Evolutionary conservation across 2,113 vertebrate species (phyloP).

Genomic region (Orcinus orca): DNA sequence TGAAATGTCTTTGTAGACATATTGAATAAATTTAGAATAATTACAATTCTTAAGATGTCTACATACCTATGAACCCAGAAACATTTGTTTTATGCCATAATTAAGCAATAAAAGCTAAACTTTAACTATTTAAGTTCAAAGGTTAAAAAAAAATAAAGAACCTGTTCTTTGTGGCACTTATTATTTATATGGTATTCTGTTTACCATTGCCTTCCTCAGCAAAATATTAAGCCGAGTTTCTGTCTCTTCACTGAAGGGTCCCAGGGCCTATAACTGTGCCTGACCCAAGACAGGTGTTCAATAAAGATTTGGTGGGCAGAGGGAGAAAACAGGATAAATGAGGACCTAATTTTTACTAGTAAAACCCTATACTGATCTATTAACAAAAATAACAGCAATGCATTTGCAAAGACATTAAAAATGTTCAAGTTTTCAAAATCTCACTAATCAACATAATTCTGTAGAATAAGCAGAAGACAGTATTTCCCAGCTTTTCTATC

Average conservation of each 20-base stretch:
- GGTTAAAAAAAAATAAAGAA: not conserved
- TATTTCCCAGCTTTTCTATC: not conserved
- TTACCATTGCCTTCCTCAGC: not conserved
- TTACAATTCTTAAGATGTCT: not conserved
- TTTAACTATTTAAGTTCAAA: constrained; percentile 68
- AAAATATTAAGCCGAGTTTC: not conserved
- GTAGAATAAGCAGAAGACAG: not conserved
- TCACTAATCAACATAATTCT: not conserved
- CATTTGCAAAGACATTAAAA: not conserved
- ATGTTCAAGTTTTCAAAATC: not conserved
- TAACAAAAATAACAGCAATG: not conserved
- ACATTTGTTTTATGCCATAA: not conserved
- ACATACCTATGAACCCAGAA: not conserved
- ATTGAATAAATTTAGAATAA: not conserved
- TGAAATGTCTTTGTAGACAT: not conserved
- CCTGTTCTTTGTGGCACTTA: not conserved
- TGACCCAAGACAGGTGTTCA: not conserved
- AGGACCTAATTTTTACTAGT: not conserved
- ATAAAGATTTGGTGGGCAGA: not conserved
- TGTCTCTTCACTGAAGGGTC: not conserved
- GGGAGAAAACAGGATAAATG: not conserved
- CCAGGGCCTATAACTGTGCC: not conserved
- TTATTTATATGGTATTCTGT: not conserved
- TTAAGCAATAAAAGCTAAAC: constrained; percentile 20
- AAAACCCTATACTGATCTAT: not conserved